phyloP scores from a whole-genome alignment of 2,113 vertebrate genomes.

The Carollia perspicillata region DNA sequence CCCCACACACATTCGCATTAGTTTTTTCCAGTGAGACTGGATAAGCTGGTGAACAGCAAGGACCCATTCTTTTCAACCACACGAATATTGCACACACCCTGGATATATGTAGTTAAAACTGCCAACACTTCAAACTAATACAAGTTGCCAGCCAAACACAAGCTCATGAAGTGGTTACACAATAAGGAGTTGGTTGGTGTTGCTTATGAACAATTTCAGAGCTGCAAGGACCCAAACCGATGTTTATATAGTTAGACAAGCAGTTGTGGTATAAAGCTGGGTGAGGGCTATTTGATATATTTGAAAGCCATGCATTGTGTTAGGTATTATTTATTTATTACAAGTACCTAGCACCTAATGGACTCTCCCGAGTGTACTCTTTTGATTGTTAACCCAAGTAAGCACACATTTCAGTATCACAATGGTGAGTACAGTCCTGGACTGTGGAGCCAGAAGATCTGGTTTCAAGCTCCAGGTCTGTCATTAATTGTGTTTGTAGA shows the following conservation, averaged over 20 bases:
- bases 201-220: not conserved
- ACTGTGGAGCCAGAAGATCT: not conserved
- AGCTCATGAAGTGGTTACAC: not conserved
- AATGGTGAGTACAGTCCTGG: not conserved
- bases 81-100: not conserved
- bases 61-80: not conserved
- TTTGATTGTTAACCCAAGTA: not conserved
- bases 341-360: not conserved
- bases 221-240: not conserved
- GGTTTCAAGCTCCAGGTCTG: conserved; percentile 35
- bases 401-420: not conserved
- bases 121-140: not conserved
- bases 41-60: not conserved
- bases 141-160: not conserved
- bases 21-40: not conserved
- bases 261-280: not conserved
- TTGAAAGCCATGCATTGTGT: not conserved
- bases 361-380: not conserved
- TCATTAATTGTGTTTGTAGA: conserved; percentile 1
- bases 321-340: conserved; percentile 7
- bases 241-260: not conserved
- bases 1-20: not conserved
- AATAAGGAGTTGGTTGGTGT: not conserved
- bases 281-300: not conserved
- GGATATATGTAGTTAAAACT: not conserved